These are phyloP conservation scores for Zalophus californianus DNA, from an alignment of 2,797 vertebrate genomes.

Conservation along the genomic window DNA sequence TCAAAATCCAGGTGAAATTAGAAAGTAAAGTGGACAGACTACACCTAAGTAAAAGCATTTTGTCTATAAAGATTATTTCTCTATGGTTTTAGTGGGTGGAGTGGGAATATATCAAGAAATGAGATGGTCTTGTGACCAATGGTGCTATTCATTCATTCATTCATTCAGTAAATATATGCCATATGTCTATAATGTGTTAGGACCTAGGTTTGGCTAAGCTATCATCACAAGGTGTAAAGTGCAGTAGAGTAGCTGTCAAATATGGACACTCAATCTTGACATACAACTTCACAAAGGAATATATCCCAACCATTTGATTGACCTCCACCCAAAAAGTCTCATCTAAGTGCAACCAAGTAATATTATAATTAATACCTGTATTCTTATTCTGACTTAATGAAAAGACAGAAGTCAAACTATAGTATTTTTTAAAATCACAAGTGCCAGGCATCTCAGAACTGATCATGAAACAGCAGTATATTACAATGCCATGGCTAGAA, in stretches of 20 bases:
- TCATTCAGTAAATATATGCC: background rate
- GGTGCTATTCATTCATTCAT: background rate
- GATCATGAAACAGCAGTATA: background rate
- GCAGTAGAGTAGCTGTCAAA: background rate
- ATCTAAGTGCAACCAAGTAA: background rate
- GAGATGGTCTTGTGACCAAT: background rate
- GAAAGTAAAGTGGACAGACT: background rate
- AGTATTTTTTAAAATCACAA: background rate
- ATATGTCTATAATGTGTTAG: background rate
- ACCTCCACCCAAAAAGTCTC: background rate
- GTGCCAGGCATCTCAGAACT: background rate
- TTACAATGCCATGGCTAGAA: background rate
- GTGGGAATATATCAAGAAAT: background rate
- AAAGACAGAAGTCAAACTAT: background rate
- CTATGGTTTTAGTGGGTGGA: background rate
- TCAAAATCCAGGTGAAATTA: constrained; percentile 61
- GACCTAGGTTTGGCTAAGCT: background rate
- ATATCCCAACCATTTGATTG: background rate
- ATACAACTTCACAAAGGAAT: background rate
- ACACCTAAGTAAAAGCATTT: background rate
- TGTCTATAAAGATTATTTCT: background rate
- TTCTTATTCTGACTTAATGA: constrained; percentile 38
- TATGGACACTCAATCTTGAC: background rate
- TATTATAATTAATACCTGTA: background rate
- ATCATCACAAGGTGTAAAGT: background rate